These are phyloP conservation scores for Dastarcus helophoroides DNA, from an alignment of 2,888 invertebrate species.

Conservation along the genomic window DNA sequence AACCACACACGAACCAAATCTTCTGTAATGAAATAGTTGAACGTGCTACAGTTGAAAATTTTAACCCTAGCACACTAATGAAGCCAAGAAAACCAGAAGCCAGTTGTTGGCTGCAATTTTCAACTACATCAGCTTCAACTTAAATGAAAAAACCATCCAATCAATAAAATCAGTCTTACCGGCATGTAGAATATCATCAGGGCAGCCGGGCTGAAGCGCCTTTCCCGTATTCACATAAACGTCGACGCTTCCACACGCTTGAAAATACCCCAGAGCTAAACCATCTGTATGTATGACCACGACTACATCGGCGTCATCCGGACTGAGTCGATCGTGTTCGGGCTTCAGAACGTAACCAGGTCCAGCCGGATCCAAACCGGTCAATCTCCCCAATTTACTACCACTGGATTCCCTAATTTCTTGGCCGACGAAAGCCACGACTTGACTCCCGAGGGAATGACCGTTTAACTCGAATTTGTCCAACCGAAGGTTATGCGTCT, in stretches of 20 bases:
- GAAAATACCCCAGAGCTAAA: constrained; percentile 7
- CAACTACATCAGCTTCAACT: too few relatives aligned
- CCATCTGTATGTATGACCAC: constrained; percentile 12
- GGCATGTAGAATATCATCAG: too few relatives aligned
- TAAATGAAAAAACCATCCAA: too few relatives aligned
- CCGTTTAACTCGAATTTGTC: constrained; percentile 7
- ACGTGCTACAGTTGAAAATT: too few relatives aligned
- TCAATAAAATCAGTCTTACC: too few relatives aligned
- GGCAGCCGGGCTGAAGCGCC: constrained; percentile 11
- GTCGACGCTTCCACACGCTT: constrained; percentile 11
- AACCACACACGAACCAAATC: too few relatives aligned
- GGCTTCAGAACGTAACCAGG: constrained; percentile 2
- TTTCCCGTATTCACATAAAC: constrained; percentile 11
- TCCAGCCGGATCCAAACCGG: constrained; percentile 7
- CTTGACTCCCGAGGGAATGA: constrained; percentile 12
- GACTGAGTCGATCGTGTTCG: background rate
- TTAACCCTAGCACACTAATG: too few relatives aligned
- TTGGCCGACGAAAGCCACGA: constrained; percentile 11
- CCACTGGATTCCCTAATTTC: background rate
- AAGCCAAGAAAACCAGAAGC: too few relatives aligned
- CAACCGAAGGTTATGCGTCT: background rate
- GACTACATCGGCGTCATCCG: constrained; percentile 8
- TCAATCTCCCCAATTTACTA: constrained; percentile 4
- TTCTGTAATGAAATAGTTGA: too few relatives aligned
- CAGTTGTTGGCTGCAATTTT: too few relatives aligned